Evolutionary conservation across 2,113 vertebrate genomes (phyloP), one percentile per base, ranked within the genome.

Genomic region (Monarcha castaneiventris): DNA sequence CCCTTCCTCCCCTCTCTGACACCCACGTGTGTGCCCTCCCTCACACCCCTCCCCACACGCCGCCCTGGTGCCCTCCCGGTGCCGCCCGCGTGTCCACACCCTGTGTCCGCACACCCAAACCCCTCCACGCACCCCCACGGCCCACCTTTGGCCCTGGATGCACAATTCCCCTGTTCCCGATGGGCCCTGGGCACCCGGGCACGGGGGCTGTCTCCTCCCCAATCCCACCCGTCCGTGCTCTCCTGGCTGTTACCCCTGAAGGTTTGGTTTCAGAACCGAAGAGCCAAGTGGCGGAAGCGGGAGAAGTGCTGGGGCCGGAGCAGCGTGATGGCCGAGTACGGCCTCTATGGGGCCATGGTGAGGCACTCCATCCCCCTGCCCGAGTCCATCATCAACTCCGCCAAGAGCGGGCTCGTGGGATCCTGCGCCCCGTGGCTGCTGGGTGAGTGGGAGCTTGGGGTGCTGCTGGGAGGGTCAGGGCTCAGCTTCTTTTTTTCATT

Each of bases 191-290:
- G 33, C 4, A 2, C 61, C 59, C 0, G 29, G 51, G 32, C 16
- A 1, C 0, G 84, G 81, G 62, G 64, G 30, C 87, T 16, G 1
- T 54, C 61, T 84, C 83, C 89, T 81, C 71, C 82, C 73, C 76
- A 41, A n/a, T 46, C 89, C 92, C 90, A 80, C 64, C 94, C 95
- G 67, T 96, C 85, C 15, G 26, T 90, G 95, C 96, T 96, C 85
- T 96, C 96, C 95, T 97, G 96, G 95, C 94, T 77, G 81, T 85
- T 77, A 90, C 91, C 91, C 79, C 69, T 74, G 91, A 97, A 99
- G 99, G 99, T 99, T 59, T 99, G 99, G 99, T 99, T 99, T 97
- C 99, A 99, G 96, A 99, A 99, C 97, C 98, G 99, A 39, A 98
- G 99, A 76, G 99, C 99, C 22, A 99, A 99, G 96, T 99, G 99